Evolutionary conservation across 2,888 invertebrate genomes (phyloP), one percentile per base, ranked within the genome.

Genomic region (Polietes domitor): DNA sequence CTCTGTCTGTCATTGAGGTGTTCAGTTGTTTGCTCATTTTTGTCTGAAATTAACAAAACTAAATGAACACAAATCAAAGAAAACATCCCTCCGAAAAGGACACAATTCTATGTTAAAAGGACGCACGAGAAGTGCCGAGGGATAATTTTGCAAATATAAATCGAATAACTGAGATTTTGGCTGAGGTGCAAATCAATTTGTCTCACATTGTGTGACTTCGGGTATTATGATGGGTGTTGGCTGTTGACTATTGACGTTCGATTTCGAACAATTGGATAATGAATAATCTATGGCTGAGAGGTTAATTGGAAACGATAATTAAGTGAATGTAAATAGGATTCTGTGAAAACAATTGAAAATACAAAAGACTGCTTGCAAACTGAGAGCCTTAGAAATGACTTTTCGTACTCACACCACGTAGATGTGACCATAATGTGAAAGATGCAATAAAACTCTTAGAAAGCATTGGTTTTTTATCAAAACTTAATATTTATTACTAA

Each of bases 1-100:
- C n/a, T n/a, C 10, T 10, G 28, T 70, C 4, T 37, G 70, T 75
- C 53, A 63, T 72, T 80, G 63, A 80, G 75, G 80, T 80, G 76
- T 80, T 63, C 9, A 24, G 26, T 47, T 77, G 70, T 70, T 77
- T 82, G 74, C 75, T 74, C 74, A 77, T 78, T 82, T n/a, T 82
- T 61, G 47, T 75, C 15, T 47, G 21, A 75, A 79, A 61, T 70
- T 80, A 63, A 63, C 71, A 72, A 80, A 80, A 80, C 71, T 65
- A 76, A 80, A 80, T 80, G 76, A 70, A 80, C 6, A 9, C 9
- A 5, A 53, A 53, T 17, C 21, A 9, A 53, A 53, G 53, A 24
- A 53, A 53, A 21, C 53, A 53, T 53, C 53, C 53, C 53, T 53
- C 21, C 53, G 21, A 53, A 53, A 47, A 47, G 47, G n/a, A 47